Evolutionary conservation across 2,113 vertebrate species (phyloP).

Genomic region (Ptyas mucosa): DNA sequence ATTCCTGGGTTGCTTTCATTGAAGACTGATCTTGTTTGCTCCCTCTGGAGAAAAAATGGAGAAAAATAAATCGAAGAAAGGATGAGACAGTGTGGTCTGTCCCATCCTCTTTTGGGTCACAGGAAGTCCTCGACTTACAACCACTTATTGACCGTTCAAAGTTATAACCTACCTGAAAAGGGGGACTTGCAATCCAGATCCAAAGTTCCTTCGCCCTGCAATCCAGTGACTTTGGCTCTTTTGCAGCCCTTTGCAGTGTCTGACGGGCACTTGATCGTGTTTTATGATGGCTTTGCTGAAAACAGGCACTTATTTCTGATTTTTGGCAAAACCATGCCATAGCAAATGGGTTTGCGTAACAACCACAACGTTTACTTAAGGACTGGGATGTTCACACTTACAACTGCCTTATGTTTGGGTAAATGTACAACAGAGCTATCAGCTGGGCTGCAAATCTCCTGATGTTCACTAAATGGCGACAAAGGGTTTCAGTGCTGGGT

Average conservation of each 20-base stretch:
- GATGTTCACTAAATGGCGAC: not conserved
- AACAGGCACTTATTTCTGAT: not conserved
- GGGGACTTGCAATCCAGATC: not conserved
- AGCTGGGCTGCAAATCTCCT: not conserved
- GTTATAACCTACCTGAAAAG: not conserved
- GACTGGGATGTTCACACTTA: not conserved
- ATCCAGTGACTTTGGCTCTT: not conserved
- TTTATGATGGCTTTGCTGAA: not conserved
- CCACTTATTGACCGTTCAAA: not conserved
- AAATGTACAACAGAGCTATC: not conserved
- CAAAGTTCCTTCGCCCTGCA: not conserved
- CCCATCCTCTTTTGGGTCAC: not conserved
- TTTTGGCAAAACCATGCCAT: not conserved
- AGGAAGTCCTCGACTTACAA: not conserved
- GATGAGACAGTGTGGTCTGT: fast-evolving
- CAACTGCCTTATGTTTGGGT: not conserved
- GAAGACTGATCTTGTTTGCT: not conserved
- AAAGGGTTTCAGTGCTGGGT: not conserved
- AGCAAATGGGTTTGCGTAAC: not conserved
- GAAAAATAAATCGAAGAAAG: not conserved
- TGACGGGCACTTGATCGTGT: too few relatives aligned
- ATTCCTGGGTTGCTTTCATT: not conserved
- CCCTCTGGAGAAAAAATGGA: not conserved
- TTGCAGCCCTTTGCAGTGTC: not conserved
- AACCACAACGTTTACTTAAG: not conserved